Base-by-base conservation (phyloP, 2,113 vertebrate species). In the Brachypodius melanocephalos region DNA sequence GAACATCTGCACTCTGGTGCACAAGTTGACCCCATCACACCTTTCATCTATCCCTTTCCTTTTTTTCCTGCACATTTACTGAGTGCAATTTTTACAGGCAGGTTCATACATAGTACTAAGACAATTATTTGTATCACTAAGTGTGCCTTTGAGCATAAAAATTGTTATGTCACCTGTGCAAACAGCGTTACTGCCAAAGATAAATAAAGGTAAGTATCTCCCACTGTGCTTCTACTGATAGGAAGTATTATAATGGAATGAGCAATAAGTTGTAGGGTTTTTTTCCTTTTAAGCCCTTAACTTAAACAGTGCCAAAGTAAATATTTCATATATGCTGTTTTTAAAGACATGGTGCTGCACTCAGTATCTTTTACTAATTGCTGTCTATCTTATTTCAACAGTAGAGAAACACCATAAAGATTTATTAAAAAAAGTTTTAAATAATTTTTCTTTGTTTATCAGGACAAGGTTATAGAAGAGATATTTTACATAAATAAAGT, bases 401-500 rank as follows among this genome's bases (percentile, higher is more conserved):
- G 40, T 28, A 78, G 8, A 72, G 40, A 9, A 5, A 89, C 94
- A 86, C 4, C 32, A 63, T 32, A 84, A 80, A 61, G 58, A 76
- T 84, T 71, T 79, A 46, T 46, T 58, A 75, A 76, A 90, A 55
- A 61, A 59, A n/a, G 17, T 74, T 95, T 93, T 12, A 89, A 82
- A 86, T 25, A 29, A 81, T 92, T 73, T 94, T 93, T 81, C 45
- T 81, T 94, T 95, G 55, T 95, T 95, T 96, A 84, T 93, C 69
- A 88, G 43, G 36, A 80, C 65, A 92, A 94, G 68, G 65, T 82
- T 90, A 86, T 31, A 74, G 68, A 94, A 82, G 40, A 94, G 17
- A 62, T 94, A 74, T 90, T 95, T 96, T 90, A 86, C 68, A 94
- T 94, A 97, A 95, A 95, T 76, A 89, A 89, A 94, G 78, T 92